phyloP scores from a whole-genome alignment of 2,888 invertebrate species.

The Agelastica alni region DNA sequence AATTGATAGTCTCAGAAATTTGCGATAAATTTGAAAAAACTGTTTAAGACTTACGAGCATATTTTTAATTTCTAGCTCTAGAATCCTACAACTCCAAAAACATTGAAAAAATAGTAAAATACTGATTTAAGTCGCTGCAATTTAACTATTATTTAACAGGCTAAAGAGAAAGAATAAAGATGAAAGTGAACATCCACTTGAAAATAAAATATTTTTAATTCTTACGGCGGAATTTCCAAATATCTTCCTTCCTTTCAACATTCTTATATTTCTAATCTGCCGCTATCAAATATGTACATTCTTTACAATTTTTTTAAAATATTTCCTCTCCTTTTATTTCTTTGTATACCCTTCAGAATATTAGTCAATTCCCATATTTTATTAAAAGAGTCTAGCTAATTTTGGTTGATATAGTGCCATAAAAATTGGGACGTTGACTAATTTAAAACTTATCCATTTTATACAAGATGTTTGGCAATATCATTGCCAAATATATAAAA shows the following conservation, averaged over 20 bases:
- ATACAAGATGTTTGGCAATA: constrained; percentile 32
- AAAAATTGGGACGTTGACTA: constrained; percentile 25
- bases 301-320: constrained; percentile 40
- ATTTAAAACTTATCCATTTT: constrained; percentile 11
- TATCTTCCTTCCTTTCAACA: constrained; percentile 42
- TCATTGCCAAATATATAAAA: constrained; percentile 43
- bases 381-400: constrained; percentile 6
- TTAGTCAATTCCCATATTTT: constrained; percentile 27
- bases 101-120: too few relatives aligned
- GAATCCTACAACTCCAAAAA: too few relatives aligned
- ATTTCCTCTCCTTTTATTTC: constrained; percentile 37
- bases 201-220: constrained; percentile 32
- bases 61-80: too few relatives aligned
- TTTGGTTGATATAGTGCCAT: constrained; percentile 17
- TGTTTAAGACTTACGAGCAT: too few relatives aligned
- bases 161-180: too few relatives aligned
- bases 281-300: constrained; percentile 42
- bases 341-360: constrained; percentile 36
- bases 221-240: constrained; percentile 33
- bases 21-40: too few relatives aligned
- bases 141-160: too few relatives aligned
- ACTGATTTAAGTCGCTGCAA: too few relatives aligned
- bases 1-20: too few relatives aligned
- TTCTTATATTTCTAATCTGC: constrained; percentile 46
- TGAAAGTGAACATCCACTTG: too few relatives aligned